These are phyloP conservation scores for Porites evermanni DNA, from an alignment of 92 coral and sea anemone species.

Conservation along the genomic window DNA sequence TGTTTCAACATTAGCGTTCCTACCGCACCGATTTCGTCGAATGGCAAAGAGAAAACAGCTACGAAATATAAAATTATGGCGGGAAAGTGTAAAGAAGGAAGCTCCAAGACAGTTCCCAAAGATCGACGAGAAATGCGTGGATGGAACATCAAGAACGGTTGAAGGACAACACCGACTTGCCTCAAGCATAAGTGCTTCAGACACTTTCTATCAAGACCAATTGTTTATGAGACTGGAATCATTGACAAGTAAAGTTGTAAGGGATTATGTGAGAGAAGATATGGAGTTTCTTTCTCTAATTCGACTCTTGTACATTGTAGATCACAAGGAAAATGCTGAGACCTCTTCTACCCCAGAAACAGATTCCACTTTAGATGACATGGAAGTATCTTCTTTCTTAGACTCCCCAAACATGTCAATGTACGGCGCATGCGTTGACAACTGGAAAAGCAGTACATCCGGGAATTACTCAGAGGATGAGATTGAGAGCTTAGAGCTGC, in stretches of 20 bases:
- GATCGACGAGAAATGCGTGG: background rate
- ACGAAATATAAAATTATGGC: background rate
- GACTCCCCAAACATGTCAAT: background rate
- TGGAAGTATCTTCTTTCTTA: background rate
- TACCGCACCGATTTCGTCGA: constrained; percentile 18
- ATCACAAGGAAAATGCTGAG: background rate
- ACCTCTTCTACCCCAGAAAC: background rate
- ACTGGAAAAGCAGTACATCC: constrained; percentile 7
- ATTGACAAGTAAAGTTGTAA: background rate
- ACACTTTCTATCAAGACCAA: background rate
- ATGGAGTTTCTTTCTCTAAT: background rate
- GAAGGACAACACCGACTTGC: background rate
- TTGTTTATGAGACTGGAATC: background rate
- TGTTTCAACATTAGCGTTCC: constrained; percentile 1
- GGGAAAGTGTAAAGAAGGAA: background rate
- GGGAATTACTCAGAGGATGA: background rate
- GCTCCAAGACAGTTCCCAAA: background rate
- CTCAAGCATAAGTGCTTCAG: background rate
- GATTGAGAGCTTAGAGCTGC: background rate
- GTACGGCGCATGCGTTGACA: background rate
- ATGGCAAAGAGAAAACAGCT: constrained; percentile 12
- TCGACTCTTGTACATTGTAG: background rate
- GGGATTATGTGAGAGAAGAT: constrained; percentile 12
- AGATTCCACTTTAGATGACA: background rate
- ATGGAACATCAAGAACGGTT: background rate